Percentiles rank a stretch among this genome's conserved stretches.
These are phyloP conservation scores for Alectoris magna DNA, from an alignment of 2,797 vertebrate species.

Conservation along the genomic window DNA sequence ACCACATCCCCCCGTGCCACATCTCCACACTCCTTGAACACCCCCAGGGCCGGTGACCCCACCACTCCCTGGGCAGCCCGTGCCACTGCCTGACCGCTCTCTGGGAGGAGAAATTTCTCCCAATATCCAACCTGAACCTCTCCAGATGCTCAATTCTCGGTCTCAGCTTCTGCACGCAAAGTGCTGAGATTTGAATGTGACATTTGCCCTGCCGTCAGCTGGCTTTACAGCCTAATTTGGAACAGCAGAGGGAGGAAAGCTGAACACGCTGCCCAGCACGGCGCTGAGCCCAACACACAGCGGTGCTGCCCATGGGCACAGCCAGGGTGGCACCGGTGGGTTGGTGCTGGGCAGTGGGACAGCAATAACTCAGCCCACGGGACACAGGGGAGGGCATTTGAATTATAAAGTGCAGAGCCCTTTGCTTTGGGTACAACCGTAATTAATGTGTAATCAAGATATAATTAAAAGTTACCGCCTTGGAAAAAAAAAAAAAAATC, in stretches of 20 bases:
- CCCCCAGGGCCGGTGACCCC: too few species aligned
- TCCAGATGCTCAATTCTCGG: accelerated
- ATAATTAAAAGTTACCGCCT: constrained; percentile 54
- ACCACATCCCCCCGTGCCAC: too few species aligned
- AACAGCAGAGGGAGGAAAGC: neutral
- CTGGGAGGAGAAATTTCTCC: too few species aligned
- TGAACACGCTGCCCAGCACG: accelerated
- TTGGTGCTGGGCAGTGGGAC: neutral
- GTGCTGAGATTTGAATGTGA: neutral
- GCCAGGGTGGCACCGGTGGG: constrained; percentile 19
- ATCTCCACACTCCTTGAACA: too few species aligned
- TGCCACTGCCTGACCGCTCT: too few species aligned
- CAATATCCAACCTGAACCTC: too few species aligned
- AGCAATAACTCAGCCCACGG: neutral
- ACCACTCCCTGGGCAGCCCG: too few species aligned
- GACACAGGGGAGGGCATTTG: neutral
- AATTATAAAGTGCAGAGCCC: constrained; percentile 18
- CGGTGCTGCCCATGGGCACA: neutral
- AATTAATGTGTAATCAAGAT: constrained; percentile 28
- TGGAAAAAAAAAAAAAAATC: constrained; percentile 19
- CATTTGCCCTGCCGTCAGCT: neutral
- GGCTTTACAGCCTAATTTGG: neutral
- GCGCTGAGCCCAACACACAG: neutral
- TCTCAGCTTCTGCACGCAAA: neutral
- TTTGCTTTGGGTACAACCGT: constrained; percentile 43